A percentile compares a stretch with the other conserved stretches of the same genome.
Conservation (phyloP, 2,888 invertebrate species). For the Phragmatobia fuliginosa region DNA sequence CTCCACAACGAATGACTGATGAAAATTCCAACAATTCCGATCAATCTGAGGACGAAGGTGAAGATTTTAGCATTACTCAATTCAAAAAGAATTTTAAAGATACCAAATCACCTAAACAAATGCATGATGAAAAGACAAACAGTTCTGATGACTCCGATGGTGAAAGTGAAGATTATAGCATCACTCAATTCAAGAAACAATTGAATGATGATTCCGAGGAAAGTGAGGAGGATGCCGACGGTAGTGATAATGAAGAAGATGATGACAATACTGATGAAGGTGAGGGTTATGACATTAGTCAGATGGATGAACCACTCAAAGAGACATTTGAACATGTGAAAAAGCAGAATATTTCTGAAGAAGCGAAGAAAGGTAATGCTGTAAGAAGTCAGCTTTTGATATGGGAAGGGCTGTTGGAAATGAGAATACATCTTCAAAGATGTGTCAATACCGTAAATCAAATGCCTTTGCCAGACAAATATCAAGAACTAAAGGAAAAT, state of each 20-base stretch:
- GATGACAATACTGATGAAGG: constrained; percentile 63
- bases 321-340: constrained; percentile 87
- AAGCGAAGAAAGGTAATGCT: constrained; percentile 89
- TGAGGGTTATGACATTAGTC: constrained; percentile 79
- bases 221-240: constrained; percentile 30
- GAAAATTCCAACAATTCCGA: constrained; percentile 18
- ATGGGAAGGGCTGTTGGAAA: constrained; percentile 95
- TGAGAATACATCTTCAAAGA: constrained; percentile 95
- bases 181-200: constrained; percentile 61
- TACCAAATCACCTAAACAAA: neutral
- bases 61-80: constrained; percentile 66
- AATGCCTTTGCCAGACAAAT: constrained; percentile 89
- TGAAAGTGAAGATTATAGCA: constrained; percentile 67
- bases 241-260: constrained; percentile 43
- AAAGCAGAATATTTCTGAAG: constrained; percentile 83
- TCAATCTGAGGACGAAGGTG: constrained; percentile 62
- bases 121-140: constrained; percentile 30
- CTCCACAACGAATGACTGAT: constrained; percentile 30
- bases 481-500: constrained; percentile 77
- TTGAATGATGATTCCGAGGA: constrained; percentile 57
- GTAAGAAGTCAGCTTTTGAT: constrained; percentile 90
- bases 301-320: constrained; percentile 78
- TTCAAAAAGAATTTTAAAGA: constrained; percentile 57
- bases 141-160: constrained; percentile 50
- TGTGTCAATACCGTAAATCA: constrained; percentile 91